Conservation (phyloP, 1,140 invertebrate genomes). For the Dendroctonus valens region DNA sequence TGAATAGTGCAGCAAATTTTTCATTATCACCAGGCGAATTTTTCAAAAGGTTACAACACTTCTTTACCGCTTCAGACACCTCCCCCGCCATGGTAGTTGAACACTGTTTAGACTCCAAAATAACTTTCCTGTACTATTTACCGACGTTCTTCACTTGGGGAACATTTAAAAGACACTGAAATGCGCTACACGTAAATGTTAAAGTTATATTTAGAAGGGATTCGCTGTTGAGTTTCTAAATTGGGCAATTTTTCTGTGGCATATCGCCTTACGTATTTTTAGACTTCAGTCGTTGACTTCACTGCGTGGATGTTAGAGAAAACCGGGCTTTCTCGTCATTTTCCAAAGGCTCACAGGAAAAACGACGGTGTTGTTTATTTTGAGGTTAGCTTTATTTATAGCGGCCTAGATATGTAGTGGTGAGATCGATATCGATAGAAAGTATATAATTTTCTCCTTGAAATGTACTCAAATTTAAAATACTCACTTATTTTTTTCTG, state of each 20-base stretch:
- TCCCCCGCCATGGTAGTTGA: constrained; percentile 54
- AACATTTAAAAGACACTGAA: constrained; percentile 36
- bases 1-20: constrained; percentile 86
- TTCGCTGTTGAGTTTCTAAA: constrained; percentile 41
- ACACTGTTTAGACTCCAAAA: constrained; percentile 7
- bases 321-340: background rate
- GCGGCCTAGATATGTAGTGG: background rate
- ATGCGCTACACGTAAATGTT: constrained; percentile 31
- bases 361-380: background rate
- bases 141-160: constrained; percentile 17
- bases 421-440: background rate
- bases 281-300: constrained; percentile 45
- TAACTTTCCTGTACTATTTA: constrained; percentile 14
- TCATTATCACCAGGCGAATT: constrained; percentile 80
- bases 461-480: background rate
- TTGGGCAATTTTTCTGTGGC: constrained; percentile 45
- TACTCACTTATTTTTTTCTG: background rate
- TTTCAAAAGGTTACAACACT: constrained; percentile 75
- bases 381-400: constrained; percentile 11
- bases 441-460: background rate
- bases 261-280: constrained; percentile 46
- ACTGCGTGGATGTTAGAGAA: constrained; percentile 7
- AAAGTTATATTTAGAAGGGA: constrained; percentile 47
- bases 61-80: constrained; percentile 76
- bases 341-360: background rate